Base-by-base conservation (phyloP, 2,797 vertebrate genomes). In the Miichthys miiuy region DNA sequence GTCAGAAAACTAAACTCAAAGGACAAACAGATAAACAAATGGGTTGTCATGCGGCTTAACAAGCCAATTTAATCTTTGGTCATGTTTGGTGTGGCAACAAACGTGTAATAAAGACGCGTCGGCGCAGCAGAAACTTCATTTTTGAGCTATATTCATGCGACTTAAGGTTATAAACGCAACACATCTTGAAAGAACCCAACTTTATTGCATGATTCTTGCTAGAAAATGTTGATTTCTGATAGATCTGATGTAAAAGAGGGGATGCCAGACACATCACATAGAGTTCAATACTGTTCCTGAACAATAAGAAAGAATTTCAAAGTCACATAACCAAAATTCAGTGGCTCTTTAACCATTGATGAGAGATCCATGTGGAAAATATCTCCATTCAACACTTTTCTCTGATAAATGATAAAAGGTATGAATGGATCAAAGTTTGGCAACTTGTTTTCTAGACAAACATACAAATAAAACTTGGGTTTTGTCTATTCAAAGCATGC, bases 11-110 rank as follows among this genome's bases (percentile, higher is more conserved):
- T 57, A 27, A 82, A 77, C 27, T 70, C 41, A 79, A 61, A 79
- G n/a, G 51, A 64, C 55, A 86, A 38, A 69, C 63, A 76, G 69
- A 79, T 48, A 72, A 80, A 72, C 68, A 84, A 74, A 70, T 25
- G 34, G 34, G 13, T 50, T 69, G 44, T 57, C 69, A 73, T 48
- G 62, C 61, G 69, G 81, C 60, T 79, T 12, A 47, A 69, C 47
- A 54, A 76, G 11, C 50, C 47, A 41, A 61, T 75, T 68, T 80
- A 56, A 78, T 79, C 46, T 55, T 38, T 34, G 20, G 34, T 68
- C 60, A 21, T 74, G 58, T 62, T 79, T 68, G 62, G 23, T 58
- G 20, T 70, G 48, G 57, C 16, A 44, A 12, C 6, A 73, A 70
- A 78, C 4, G 20, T 8, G 41, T 55, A 56, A 88, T 65, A 21